Percentiles rank a stretch among this genome's conserved stretches.
Evolutionary conservation across 1,140 invertebrate species (phyloP).

Genomic region (Pachypsylla venusta): DNA sequence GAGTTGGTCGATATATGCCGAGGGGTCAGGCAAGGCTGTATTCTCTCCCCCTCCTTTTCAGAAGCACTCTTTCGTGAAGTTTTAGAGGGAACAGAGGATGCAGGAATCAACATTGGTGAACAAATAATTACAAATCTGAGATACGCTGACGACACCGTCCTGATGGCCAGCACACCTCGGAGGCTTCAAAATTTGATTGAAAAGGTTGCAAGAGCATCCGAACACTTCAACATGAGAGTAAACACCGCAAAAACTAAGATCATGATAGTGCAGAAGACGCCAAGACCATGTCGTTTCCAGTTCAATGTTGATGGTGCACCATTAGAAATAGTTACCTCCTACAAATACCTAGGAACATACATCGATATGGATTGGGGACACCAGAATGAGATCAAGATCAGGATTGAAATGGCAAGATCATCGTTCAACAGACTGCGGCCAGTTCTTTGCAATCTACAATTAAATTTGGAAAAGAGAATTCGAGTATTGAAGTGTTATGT

Average conservation of each 20-base stretch:
- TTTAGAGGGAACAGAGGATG: constrained; percentile 6
- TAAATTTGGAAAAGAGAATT: constrained; percentile 12
- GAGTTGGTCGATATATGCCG: neutral
- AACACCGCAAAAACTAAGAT: constrained; percentile 10
- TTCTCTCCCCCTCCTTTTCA: constrained; percentile 25
- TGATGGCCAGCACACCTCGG: constrained; percentile 13
- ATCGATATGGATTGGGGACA: constrained; percentile 10
- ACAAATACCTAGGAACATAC: constrained; percentile 6
- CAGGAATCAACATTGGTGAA: constrained; percentile 15
- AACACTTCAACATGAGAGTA: constrained; percentile 9
- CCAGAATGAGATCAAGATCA: constrained; percentile 7
- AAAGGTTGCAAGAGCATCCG: constrained; percentile 5
- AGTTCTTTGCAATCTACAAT: constrained; percentile 5
- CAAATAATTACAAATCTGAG: constrained; percentile 16
- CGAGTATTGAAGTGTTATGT: constrained; percentile 16
- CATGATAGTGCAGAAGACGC: constrained; percentile 11
- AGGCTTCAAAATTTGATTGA: constrained; percentile 11
- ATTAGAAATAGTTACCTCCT: neutral
- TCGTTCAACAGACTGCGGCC: constrained; percentile 8
- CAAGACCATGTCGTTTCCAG: neutral
- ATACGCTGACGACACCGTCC: constrained; percentile 19
- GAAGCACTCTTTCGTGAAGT: constrained; percentile 16
- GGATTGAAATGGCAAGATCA: constrained; percentile 9
- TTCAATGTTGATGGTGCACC: constrained; percentile 11
- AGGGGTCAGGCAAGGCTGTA: constrained; percentile 27